Conservation (phyloP, 2,888 invertebrate species). For the Desoria tigrina region DNA sequence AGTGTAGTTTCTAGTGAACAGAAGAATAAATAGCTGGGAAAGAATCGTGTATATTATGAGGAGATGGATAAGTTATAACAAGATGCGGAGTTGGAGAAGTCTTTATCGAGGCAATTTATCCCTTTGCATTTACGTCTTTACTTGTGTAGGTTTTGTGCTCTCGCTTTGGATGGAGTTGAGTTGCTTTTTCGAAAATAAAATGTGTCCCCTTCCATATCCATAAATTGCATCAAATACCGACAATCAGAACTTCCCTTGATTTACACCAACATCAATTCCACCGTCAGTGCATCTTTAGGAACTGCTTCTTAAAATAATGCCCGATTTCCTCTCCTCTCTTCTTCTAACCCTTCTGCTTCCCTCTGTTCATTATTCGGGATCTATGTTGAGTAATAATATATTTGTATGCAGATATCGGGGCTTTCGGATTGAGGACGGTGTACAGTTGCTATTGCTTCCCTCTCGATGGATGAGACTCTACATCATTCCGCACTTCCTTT, state of each 20-base stretch:
- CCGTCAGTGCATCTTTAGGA: too few relatives aligned
- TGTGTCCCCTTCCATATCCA: slow-evolving; percentile 37
- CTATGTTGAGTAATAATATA: too few relatives aligned
- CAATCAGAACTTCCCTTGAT: slow-evolving; percentile 44
- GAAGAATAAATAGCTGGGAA: not conserved
- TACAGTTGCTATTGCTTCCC: too few relatives aligned
- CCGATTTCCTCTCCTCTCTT: not conserved
- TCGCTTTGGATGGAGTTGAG: not conserved
- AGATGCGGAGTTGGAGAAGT: slow-evolving; percentile 25
- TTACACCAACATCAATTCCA: slow-evolving; percentile 31
- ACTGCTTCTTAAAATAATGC: too few relatives aligned
- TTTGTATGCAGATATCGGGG: too few relatives aligned
- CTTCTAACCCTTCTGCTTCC: not conserved
- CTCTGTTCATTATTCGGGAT: too few relatives aligned
- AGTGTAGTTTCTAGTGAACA: not conserved
- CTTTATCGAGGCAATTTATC: slow-evolving; percentile 51
- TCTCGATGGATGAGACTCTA: too few relatives aligned
- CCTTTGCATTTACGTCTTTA: slow-evolving; percentile 42
- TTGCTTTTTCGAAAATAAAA: not conserved
- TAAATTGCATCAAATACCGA: slow-evolving; percentile 40
- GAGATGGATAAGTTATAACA: slow-evolving; percentile 2
- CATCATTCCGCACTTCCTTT: too few relatives aligned
- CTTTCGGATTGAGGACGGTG: too few relatives aligned
- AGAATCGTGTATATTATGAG: not conserved
- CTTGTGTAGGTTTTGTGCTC: too few relatives aligned